These are phyloP conservation scores for Mionectes macconnelli DNA, from an alignment of 2,113 vertebrate genomes.

Conservation along the genomic window DNA sequence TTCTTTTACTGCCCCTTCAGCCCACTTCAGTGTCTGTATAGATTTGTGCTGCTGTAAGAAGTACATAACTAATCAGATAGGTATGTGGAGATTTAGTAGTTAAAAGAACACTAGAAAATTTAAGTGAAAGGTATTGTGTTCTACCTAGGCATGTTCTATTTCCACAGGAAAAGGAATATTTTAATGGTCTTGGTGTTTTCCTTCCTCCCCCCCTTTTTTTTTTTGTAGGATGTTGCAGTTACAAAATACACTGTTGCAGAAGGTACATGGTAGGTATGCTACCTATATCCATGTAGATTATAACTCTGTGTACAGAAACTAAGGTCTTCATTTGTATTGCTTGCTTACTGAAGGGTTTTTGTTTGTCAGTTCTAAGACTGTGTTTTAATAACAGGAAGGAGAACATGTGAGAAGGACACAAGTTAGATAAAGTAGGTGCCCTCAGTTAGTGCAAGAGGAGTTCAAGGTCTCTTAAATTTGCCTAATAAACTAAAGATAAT, in stretches of 20 bases:
- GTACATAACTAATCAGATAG: neutral
- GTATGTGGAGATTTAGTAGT: neutral
- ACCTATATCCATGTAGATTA: neutral
- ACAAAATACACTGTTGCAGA: neutral
- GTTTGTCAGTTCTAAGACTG: neutral
- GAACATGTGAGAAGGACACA: neutral
- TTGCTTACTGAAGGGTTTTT: neutral
- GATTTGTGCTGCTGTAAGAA: neutral
- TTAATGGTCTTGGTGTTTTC: neutral
- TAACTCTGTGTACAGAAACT: neutral
- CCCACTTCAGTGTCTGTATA: neutral
- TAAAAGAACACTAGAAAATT: neutral
- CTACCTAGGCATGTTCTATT: neutral
- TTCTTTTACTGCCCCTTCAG: neutral
- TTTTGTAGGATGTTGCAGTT: neutral
- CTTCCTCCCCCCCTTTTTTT: neutral
- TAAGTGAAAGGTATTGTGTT: neutral
- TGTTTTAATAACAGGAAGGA: neutral
- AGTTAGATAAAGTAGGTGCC: neutral
- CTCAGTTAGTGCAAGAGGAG: neutral
- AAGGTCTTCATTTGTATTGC: neutral
- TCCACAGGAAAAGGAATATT: neutral
- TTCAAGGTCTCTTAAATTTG: neutral
- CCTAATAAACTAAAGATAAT: neutral
- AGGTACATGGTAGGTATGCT: neutral